Evolutionary conservation across 2,113 vertebrate genomes (phyloP).

Genomic region (Brevimyrus niger): DNA sequence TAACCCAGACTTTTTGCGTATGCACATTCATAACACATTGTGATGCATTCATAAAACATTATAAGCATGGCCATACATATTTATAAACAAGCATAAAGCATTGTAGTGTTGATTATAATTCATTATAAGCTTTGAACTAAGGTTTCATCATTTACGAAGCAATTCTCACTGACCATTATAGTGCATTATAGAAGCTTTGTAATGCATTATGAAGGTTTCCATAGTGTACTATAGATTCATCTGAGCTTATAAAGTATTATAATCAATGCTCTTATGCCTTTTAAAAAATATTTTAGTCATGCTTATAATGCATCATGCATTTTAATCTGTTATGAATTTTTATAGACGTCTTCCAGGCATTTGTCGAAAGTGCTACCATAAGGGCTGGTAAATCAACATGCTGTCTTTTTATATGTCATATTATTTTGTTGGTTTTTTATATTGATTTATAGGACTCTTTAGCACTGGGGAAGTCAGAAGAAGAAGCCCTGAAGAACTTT

Average conservation of each 20-base stretch:
- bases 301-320: not conserved
- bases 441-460: constrained; percentile 74
- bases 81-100: not conserved
- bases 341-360: not conserved
- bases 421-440: not conserved
- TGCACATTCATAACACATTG: too few species aligned
- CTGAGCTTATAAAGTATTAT: not conserved
- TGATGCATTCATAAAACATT: not conserved
- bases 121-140: not conserved
- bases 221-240: not conserved
- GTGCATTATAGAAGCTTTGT: not conserved
- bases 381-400: not conserved
- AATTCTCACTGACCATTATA: not conserved
- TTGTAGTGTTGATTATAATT: not conserved
- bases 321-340: not conserved
- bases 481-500: constrained; percentile 93
- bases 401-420: not conserved
- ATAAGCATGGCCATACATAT: not conserved
- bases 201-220: not conserved
- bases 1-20: not conserved
- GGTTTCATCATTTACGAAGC: not conserved
- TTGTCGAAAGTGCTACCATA: not conserved
- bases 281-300: not conserved
- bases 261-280: not conserved
- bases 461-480: constrained; percentile 84